Base-by-base conservation (phyloP, 1,140 invertebrate genomes). In the Drosophila ogumai region DNA sequence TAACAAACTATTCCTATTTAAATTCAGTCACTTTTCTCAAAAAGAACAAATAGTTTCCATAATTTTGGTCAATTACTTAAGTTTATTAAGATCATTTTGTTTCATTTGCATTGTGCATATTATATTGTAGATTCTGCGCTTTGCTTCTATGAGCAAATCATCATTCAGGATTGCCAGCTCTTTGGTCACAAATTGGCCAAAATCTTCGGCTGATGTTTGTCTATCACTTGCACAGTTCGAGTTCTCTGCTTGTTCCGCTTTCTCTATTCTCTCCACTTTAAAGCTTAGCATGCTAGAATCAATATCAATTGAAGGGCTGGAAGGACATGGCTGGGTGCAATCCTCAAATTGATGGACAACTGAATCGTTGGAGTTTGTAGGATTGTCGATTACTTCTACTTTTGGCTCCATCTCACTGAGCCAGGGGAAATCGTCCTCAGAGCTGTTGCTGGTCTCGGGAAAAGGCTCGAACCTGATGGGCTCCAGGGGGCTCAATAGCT, bases 141-240 rank as follows among this genome's bases (percentile, higher is more conserved):
- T 82, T 10, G 81, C 66, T 40, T 79, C 81, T 8, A 71, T 54
- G 5, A 76, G 54, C 17, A 84, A 40, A 72, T 84, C 72, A 22
- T 71, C 56, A 17, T 49, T 72, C 2, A 84, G 34, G 6, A 76
- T 52, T 9, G 50, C 41, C 8, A 84, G 25, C 34, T 84, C 81
- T 28, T 84, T 80, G 22, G 44, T 63, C 31, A 84, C 49, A n/a
- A 85, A 80, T 38, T 72, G 25, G 40, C 65, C 67, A 55, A 84
- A 84, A 47, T 82, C 69, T 41, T 75, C 57, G 13, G 55, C 34
- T 10, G 61, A 28, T 38, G 63, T 31, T 7, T 54, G 22, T 6
- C 34, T 74, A 40, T 52, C 49, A 9, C 19, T 36, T n/a, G 32
- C 17, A 2, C 32, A 47, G 10, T 9, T 32, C 6, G 36, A 47